Base-by-base conservation (phyloP, 2,797 vertebrate species). In the Hydrocynus forskahlii region DNA sequence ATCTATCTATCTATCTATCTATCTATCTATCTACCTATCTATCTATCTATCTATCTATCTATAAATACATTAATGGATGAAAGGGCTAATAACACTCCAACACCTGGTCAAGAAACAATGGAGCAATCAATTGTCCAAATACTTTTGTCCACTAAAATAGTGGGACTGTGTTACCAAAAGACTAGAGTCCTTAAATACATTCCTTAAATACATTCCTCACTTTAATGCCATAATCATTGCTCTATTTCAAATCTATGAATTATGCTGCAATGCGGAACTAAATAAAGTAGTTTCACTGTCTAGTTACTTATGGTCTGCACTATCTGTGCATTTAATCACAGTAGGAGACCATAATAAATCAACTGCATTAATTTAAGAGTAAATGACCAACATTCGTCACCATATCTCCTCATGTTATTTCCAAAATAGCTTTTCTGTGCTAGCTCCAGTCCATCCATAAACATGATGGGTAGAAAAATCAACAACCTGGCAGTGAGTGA, bases 291-390 rank as follows among this genome's bases (percentile, higher is more conserved):
- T 35, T 35, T 35, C 35, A 35, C 35, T 35, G 35, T 35, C 35
- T 35, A 35, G 8, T 63, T 29, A 63, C 60, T 63, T 63, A 62
- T 16, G 55, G 17, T 57, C 55, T 14, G 57, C 23, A n/a, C 21
- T n/a, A 52, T 50, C 59, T 23, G 67, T 50, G 67, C 57, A 64
- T 55, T 80, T 40, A 55, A n/a, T 19, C 50, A 62, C 60, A 55
- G 50, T 50, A 29, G 50, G 50, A 66, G 35, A 45, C 29, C 57
- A 72, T 21, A 69, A 68, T 68, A 48, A 43, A 68, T 21, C n/a
- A 19, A 48, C 16, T 72, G 50, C 23, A 25, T 10, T 38, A 35
- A 66, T 80, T 81, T 81, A 75, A 23, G 50, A 75, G 43, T 76
- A 29, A 62, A 14, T 35, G 40, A 21, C 43, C 59, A 57, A 54